A percentile compares a stretch with the other conserved stretches of the same genome.
phyloP scores from a whole-genome alignment of 2,113 vertebrate species.

The Phyllostomus discolor region DNA sequence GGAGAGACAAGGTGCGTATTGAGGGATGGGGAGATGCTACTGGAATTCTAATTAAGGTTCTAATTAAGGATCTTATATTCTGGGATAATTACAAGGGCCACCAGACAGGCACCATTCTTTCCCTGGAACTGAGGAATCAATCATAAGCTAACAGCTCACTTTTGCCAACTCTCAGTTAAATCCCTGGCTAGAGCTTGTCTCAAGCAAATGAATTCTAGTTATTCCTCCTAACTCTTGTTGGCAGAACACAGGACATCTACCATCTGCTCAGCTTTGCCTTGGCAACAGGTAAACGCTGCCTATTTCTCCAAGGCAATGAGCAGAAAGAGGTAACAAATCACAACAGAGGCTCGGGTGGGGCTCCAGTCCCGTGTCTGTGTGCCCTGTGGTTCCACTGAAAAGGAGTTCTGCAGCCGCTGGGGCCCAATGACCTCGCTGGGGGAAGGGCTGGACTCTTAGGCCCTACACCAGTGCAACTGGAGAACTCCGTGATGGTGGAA shows the following conservation, averaged over 20 bases:
- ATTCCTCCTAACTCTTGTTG: constrained; percentile 74
- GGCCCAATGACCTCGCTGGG: not conserved
- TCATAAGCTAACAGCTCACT: constrained; percentile 66
- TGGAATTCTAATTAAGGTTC: constrained; percentile 6
- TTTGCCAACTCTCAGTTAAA: constrained; percentile 67
- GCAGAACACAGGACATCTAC: constrained; percentile 71
- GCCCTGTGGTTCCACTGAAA: not conserved
- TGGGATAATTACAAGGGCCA: constrained; percentile 7
- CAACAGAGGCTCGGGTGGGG: not conserved
- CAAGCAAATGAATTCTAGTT: constrained; percentile 73
- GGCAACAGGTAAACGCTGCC: constrained; percentile 61
- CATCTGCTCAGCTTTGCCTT: constrained; percentile 74
- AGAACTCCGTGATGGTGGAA: not conserved
- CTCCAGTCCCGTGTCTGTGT: not conserved
- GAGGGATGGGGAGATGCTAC: not conserved
- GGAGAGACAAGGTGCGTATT: not conserved
- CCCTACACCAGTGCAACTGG: not conserved
- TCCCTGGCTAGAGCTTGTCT: constrained; percentile 35
- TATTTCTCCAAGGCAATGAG: constrained; percentile 57
- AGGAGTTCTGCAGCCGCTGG: not conserved
- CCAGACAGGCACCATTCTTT: not conserved
- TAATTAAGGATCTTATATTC: constrained; percentile 7
- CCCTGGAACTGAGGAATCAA: constrained; percentile 59
- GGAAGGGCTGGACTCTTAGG: not conserved
- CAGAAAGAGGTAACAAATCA: not conserved